Evolutionary conservation across 2,113 vertebrate genomes (phyloP), one percentile per base, ranked within the genome.

Genomic region (Seriola rivoliana): DNA sequence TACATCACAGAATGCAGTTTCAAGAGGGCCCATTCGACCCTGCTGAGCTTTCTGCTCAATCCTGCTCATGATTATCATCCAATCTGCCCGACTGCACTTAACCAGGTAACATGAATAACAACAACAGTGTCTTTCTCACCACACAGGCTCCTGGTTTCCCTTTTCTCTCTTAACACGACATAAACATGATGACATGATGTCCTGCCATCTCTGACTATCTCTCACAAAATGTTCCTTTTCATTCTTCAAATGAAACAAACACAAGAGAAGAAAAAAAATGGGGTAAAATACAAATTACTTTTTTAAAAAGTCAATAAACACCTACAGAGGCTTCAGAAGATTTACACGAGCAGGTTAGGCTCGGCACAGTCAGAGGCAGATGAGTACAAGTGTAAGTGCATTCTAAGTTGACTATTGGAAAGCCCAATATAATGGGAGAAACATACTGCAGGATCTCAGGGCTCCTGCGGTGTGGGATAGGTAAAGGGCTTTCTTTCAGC

Each of bases 1-100:
- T 73, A 34, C 63, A n/a, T 75, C 16, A 83, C 17, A 59, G 36
- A 62, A 55, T 48, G 9, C 5, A 23, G 29, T 64, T 55, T 50
- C 11, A 21, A 69, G 63, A 59, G 59, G 21, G 29, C 46, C 34
- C 25, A 32, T 55, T 71, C 9, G 64, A 59, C 57, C 21, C 58
- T 40, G 8, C 14, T 38, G 9, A 23, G 42, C 19, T 34, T 12
- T n/a, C n/a, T 58, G 23, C 34, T 71, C n/a, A 14, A 9, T 23
- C 21, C 29, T 57, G 6, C 50, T 29, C 4, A 44, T 62, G 46
- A 54, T 55, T 19, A 13, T 25, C 55, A 44, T 57, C n/a, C 29
- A 9, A 50, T 36, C 67, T 59, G 67, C 42, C 67, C 48, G 44
- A 60, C 54, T 69, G 14, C 5, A 29, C n/a, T 55, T 38, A 32